Conservation (phyloP, 2,888 invertebrate genomes). For the Caenorhabditis sp. region DNA sequence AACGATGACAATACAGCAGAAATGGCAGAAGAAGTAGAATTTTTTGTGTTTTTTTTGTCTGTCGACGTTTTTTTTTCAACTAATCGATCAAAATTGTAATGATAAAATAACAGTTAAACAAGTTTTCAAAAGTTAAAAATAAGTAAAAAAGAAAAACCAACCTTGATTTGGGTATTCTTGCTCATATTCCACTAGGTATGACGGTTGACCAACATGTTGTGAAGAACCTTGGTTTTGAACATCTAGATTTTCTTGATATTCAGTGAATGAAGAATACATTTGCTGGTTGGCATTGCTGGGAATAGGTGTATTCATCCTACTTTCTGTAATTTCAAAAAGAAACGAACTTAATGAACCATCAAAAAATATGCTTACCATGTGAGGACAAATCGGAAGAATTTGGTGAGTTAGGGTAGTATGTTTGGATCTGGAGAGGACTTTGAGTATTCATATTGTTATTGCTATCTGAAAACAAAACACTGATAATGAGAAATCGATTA, state of each 20-base stretch:
- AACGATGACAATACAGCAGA: background rate
- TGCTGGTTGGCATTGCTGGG: constrained; percentile 7
- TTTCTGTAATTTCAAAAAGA: constrained; percentile 11
- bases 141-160: background rate
- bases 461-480: background rate
- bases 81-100: constrained; percentile 1
- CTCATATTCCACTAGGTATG: background rate
- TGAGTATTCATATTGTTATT: background rate
- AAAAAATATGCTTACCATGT: background rate
- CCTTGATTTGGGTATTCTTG: background rate
- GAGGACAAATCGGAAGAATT: background rate
- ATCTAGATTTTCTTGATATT: background rate
- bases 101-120: background rate
- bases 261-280: background rate
- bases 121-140: background rate
- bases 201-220: background rate
- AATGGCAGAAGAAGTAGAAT: background rate
- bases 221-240: background rate
- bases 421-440: background rate
- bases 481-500: background rate
- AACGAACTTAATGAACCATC: background rate
- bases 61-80: background rate
- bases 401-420: background rate
- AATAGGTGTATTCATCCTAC: constrained; percentile 28
- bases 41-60: background rate